Base-by-base conservation (phyloP, 1,140 invertebrate species). In the Ostrea edulis region DNA sequence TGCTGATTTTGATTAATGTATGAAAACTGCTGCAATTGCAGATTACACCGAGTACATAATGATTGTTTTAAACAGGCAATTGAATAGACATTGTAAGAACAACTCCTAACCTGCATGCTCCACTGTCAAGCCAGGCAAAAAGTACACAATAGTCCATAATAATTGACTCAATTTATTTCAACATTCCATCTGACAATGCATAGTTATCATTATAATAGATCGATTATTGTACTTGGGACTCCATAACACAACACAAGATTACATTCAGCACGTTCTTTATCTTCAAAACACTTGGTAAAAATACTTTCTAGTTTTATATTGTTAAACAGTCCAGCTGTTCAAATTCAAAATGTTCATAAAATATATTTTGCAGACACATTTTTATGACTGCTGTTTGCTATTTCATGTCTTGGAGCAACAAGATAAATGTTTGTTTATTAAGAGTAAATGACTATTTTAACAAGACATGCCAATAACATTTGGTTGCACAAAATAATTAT, bases 131-230 rank as follows among this genome's bases (percentile, higher is more conserved):
- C 35, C 35, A 44, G 35, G 35, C 5, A 44, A 44, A 44, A 44
- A 44, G 35, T 5, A 62, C 20, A 62, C 4, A 11, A 0, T 17
- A 62, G 55, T 62, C 55, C 8, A 5, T 0, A 62, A 20, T 20
- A 7, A 20, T 20, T 62, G n/a, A 62, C 7, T 62, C 17, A 17
- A 20, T n/a, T 62, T 62, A 77, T 77, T 77, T 29, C 29, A 29
- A 77, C 68, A 77, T 77, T 77, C 68, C 68, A 35, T 77, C 25
- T 77, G 68, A 35, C 9, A 77, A 17, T 77, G 68, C 68, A 77
- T 77, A 77, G 68, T 35, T 29, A 77, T 77, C 12, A 29, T 29
- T 22, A 35, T 77, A 77, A n/a, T 62, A 62, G n/a, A n/a, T n/a
- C n/a, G n/a, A n/a, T n/a, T n/a, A 17, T 8, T 5, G n/a, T 62